A percentile compares a stretch with the other conserved stretches of the same genome.
Conservation (phyloP, 2,888 invertebrate genomes). For the Plusia festucae region DNA sequence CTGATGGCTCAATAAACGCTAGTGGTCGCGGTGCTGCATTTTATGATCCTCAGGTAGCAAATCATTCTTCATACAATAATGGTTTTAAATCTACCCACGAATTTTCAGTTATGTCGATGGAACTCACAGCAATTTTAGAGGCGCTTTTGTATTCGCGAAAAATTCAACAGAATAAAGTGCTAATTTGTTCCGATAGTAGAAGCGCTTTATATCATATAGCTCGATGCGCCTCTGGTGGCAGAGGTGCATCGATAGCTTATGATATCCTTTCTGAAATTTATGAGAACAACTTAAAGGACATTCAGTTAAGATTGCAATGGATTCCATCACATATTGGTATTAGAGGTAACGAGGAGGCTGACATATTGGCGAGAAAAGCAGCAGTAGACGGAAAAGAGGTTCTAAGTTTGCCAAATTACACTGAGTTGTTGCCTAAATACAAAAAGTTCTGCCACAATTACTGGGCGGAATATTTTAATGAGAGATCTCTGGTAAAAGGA, state of each 20-base stretch:
- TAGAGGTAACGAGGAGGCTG: slow-evolving; percentile 10
- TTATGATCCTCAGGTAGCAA: not conserved
- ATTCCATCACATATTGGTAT: slow-evolving; percentile 7
- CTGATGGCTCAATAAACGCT: not conserved
- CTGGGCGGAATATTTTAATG: slow-evolving; percentile 2
- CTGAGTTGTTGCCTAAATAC: slow-evolving; percentile 1
- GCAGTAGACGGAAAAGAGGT: slow-evolving; percentile 2
- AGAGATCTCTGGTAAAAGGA: not conserved
- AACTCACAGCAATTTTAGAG: not conserved
- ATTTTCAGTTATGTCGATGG: not conserved
- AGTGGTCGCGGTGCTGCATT: not conserved
- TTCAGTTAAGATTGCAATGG: not conserved
- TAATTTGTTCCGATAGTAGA: not conserved
- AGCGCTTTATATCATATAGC: slow-evolving; percentile 11
- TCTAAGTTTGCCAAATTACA: not conserved
- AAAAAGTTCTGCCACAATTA: not conserved
- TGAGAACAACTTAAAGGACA: not conserved
- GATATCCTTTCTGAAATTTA: not conserved
- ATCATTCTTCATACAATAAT: not conserved
- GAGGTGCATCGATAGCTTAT: not conserved
- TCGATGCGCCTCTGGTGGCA: slow-evolving; percentile 2
- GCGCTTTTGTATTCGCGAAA: not conserved
- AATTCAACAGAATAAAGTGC: not conserved
- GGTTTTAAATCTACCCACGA: not conserved
- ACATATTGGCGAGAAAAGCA: not conserved